phyloP scores from a whole-genome alignment of 2,797 vertebrate genomes.

The Urophycis tenuis region DNA sequence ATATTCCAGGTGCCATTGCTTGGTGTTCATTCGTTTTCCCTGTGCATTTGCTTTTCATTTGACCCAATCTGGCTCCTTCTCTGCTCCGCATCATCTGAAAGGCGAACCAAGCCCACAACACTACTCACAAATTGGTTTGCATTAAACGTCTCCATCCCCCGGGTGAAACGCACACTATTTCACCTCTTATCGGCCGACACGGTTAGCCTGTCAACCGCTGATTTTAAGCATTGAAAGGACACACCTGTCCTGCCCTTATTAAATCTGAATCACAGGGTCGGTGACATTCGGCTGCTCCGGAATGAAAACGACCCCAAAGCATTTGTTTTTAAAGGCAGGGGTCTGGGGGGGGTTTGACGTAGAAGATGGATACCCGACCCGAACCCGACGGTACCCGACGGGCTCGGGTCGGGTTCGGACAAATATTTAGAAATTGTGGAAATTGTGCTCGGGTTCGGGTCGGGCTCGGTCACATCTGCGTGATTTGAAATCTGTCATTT shows the following conservation, averaged over 20 bases:
- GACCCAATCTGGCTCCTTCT: neutral
- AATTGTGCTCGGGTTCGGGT: too few species aligned
- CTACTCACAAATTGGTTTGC: neutral
- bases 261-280: neutral
- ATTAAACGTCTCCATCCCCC: neutral
- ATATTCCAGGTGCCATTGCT: slow-evolving; percentile 87
- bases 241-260: neutral
- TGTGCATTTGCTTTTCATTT: neutral
- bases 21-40: neutral
- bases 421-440: too few species aligned
- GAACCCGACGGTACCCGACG: too few species aligned
- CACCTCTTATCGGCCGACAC: neutral
- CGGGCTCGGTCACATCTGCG: too few species aligned
- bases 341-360: too few species aligned
- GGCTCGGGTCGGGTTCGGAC: too few species aligned
- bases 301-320: too few species aligned
- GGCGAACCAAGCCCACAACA: neutral
- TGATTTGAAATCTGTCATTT: too few species aligned
- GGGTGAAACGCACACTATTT: neutral
- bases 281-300: too few species aligned
- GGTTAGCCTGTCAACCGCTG: neutral
- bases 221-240: neutral
- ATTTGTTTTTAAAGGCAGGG: too few species aligned
- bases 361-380: too few species aligned
- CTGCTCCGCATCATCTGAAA: neutral